Conservation (phyloP, 53 echinoderm and acorn worm genomes). For the Luidia sarsii region DNA sequence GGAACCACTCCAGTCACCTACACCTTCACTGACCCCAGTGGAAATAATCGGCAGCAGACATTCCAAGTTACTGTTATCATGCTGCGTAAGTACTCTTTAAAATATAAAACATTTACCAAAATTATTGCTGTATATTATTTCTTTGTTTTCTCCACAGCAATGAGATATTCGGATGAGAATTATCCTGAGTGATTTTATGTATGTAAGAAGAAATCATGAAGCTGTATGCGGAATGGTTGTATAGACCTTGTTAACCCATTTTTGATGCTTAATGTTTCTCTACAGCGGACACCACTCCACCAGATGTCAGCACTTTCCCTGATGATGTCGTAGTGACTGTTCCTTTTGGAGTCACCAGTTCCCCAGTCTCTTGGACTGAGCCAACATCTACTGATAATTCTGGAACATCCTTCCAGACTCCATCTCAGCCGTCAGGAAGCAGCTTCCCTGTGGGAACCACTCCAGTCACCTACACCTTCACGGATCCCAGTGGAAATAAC, state of each 20-base stretch:
- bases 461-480: constrained; percentile 61
- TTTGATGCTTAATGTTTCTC: neutral
- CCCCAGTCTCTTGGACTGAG: constrained; percentile 52
- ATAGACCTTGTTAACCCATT: neutral
- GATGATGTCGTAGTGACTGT: constrained; percentile 41
- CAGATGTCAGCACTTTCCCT: constrained; percentile 38
- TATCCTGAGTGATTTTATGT: too few relatives aligned
- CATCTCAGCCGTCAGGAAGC: neutral
- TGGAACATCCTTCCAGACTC: constrained; percentile 6
- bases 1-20: constrained; percentile 32
- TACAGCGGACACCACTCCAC: neutral
- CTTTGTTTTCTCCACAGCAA: too few relatives aligned
- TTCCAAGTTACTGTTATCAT: constrained; percentile 47
- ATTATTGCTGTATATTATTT: too few relatives aligned
- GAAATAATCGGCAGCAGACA: constrained; percentile 36
- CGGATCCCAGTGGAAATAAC: constrained; percentile 48
- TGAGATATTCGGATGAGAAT: too few relatives aligned
- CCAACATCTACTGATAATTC: constrained; percentile 69
- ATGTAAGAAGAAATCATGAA: too few relatives aligned
- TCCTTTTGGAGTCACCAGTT: constrained; percentile 46
- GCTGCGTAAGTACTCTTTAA: neutral
- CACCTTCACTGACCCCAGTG: constrained; percentile 52
- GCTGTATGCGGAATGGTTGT: neutral
- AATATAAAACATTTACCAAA: too few relatives aligned
- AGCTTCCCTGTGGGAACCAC: constrained; percentile 54